Conservation (phyloP, 2,888 invertebrate species). For the Papilio gigon region DNA sequence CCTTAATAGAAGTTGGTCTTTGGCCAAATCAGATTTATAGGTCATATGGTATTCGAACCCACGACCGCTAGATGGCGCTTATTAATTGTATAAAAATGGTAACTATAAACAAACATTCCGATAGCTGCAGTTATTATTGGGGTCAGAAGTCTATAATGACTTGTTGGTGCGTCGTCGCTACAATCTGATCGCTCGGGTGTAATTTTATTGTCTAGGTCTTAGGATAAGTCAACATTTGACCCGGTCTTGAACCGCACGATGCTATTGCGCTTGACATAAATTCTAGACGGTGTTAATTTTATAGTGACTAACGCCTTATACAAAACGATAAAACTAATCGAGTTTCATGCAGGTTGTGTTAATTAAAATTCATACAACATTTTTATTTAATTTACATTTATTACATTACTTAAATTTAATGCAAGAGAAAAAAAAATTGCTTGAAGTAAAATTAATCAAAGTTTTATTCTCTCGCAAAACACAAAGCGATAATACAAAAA, state of each 20-base stretch:
- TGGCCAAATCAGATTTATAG: too few species aligned
- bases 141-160: conserved; percentile 25
- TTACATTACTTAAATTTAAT: too few species aligned
- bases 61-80: too few species aligned
- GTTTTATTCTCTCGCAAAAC: background rate
- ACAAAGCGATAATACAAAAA: background rate
- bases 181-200: conserved; percentile 53
- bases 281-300: conserved; percentile 31
- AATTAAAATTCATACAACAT: background rate
- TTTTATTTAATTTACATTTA: too few species aligned
- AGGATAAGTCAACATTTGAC: conserved; percentile 57
- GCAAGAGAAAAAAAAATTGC: too few species aligned
- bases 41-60: too few species aligned
- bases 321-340: background rate
- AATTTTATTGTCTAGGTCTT: conserved; percentile 68
- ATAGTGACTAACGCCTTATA: conserved; percentile 3
- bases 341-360: background rate
- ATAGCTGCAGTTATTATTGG: background rate
- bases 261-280: conserved; percentile 40
- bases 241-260: conserved; percentile 50
- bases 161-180: conserved; percentile 46
- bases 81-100: background rate
- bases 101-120: conserved; percentile 9
- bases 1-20: too few species aligned
- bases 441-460: too few species aligned